Evolutionary conservation across 2,797 vertebrate species (phyloP).

Genomic region (Columba guinea): DNA sequence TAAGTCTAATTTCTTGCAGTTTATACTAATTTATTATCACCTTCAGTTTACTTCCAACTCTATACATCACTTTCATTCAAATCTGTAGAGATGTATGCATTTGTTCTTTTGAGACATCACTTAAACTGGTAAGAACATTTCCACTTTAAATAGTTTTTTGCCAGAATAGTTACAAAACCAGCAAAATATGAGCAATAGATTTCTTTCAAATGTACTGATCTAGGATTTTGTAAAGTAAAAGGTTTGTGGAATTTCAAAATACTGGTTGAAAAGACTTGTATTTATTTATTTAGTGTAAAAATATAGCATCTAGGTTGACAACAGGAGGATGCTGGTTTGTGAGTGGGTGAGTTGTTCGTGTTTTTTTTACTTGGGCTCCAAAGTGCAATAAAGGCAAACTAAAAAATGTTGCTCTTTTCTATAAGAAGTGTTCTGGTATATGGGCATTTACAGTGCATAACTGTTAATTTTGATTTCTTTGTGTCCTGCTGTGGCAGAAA

Average conservation of each 20-base stretch:
- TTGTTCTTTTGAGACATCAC: neutral
- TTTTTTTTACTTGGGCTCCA: neutral
- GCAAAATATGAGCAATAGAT: neutral
- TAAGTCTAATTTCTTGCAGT: neutral
- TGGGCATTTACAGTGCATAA: neutral
- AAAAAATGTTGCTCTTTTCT: neutral
- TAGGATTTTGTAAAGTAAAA: neutral
- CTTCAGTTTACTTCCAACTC: neutral
- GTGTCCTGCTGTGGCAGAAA: neutral
- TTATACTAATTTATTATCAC: neutral
- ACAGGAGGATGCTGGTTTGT: neutral
- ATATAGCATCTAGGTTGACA: neutral
- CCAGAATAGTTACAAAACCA: neutral
- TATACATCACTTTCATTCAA: neutral
- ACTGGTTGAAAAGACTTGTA: neutral
- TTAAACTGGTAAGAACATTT: neutral
- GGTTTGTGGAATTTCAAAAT: neutral
- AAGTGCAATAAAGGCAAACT: neutral
- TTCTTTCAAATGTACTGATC: neutral
- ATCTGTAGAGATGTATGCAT: neutral
- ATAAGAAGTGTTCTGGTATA: neutral
- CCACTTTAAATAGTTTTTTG: neutral
- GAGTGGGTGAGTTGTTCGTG: neutral
- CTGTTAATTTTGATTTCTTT: constrained; percentile 5
- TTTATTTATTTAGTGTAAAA: neutral